These are phyloP conservation scores for Neomonachus schauinslandi DNA, from an alignment of 2,113 vertebrate genomes.

Conservation along the genomic window DNA sequence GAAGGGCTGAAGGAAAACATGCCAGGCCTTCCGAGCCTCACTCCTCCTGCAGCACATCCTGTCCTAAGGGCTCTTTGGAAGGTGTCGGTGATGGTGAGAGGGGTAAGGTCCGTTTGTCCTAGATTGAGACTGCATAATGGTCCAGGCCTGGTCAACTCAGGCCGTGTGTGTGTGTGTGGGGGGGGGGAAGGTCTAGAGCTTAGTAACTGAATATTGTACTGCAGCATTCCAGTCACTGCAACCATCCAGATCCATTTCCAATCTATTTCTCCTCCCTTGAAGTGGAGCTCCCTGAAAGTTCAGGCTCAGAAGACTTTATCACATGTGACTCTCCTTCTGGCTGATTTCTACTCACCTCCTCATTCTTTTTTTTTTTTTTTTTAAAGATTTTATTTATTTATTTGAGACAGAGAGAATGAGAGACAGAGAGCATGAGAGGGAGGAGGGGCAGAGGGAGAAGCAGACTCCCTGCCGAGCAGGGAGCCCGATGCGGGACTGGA, in stretches of 20 bases:
- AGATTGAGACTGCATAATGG: not conserved
- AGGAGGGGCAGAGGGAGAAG: too few relatives aligned
- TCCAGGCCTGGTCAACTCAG: not conserved
- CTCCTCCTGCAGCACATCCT: too few relatives aligned
- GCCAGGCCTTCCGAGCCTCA: not conserved
- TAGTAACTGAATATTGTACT: not conserved
- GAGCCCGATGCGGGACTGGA: too few relatives aligned
- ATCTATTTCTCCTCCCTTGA: not conserved
- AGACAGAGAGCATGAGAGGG: too few relatives aligned
- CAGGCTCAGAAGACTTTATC: not conserved
- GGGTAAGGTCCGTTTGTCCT: not conserved
- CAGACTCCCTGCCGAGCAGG: too few relatives aligned
- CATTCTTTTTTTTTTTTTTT: too few relatives aligned
- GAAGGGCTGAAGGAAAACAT: not conserved
- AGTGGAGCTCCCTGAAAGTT: not conserved
- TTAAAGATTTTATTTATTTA: too few relatives aligned
- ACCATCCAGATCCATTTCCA: not conserved
- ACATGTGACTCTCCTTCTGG: not conserved
- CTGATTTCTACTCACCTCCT: not conserved
- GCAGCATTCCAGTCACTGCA: not conserved
- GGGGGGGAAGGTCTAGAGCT: not conserved
- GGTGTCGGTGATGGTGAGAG: too few relatives aligned
- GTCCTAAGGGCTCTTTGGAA: not conserved
- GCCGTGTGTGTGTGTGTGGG: not conserved
- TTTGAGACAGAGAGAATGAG: too few relatives aligned